phyloP scores from a whole-genome alignment of 2,113 vertebrate species.

The Cyprinus carpio region DNA sequence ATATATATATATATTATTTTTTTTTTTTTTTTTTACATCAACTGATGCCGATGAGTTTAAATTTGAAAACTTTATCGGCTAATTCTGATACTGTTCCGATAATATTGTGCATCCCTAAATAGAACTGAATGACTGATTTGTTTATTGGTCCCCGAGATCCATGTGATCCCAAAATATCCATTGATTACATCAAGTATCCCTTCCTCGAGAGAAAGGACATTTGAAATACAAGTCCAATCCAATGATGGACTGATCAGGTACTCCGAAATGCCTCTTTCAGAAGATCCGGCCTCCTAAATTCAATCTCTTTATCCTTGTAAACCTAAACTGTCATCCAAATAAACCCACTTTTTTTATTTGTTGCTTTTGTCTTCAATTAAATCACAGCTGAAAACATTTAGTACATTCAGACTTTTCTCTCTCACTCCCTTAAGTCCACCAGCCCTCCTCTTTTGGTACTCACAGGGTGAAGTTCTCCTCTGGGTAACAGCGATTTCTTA shows the following conservation, averaged over 20 bases:
- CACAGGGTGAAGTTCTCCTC: constrained; percentile 88
- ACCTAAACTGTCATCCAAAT: background rate
- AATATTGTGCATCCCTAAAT: too few species aligned
- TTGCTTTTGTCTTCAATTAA: background rate
- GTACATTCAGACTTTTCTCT: background rate
- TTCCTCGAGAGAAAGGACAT: constrained; percentile 1
- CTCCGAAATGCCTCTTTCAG: background rate
- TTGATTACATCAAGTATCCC: background rate
- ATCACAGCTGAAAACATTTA: background rate
- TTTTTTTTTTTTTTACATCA: too few species aligned
- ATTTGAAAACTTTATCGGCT: too few species aligned
- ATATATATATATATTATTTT: too few species aligned
- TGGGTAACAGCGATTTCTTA: constrained; percentile 94
- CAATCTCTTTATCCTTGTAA: constrained; percentile 36
- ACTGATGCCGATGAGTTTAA: too few species aligned
- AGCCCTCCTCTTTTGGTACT: constrained; percentile 64
- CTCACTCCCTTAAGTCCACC: background rate
- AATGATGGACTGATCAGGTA: background rate
- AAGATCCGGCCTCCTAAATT: background rate
- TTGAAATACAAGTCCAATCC: constrained; percentile 27
- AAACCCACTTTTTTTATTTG: background rate
- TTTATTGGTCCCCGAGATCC: background rate
- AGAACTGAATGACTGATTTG: background rate
- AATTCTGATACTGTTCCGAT: too few species aligned
- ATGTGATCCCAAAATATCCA: background rate